Base-by-base conservation (phyloP, 2,113 vertebrate species). In the Thalassarche chlororhynchos region DNA sequence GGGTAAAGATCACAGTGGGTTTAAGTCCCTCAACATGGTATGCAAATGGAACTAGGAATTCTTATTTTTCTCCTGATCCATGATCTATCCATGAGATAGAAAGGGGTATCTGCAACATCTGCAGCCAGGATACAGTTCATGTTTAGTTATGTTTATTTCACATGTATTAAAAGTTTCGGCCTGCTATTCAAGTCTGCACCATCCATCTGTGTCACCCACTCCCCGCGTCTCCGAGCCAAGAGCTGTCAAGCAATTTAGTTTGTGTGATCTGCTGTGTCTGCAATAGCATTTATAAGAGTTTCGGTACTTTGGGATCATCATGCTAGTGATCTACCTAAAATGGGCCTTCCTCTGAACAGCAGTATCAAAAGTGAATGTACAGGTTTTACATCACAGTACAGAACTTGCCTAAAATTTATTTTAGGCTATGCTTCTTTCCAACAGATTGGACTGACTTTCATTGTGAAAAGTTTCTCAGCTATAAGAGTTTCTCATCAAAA, bases 71-170 rank as follows among this genome's bases (percentile, higher is more conserved):
- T 85, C 36, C 40, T 61, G 6, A 84, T 49, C 38, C 38, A 38
- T 38, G 38, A 38, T 38, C 38, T 38, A 38, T 38, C 38, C 12
- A 19, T 0, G 1, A 77, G 25, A 83, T 0, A 46, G 34, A 55
- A 88, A 72, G 24, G 29, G 5, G 3, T 57, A 74, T 17, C 49
- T 60, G 26, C 42, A 83, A 4, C 9, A 93, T 25, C 32, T 70
- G 31, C 77, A 76, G 54, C 36, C 54, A 90, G 26, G 31, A 36
- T 34, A 78, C 2, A 64, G 38, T n/a, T 74, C 61, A 65, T 28
- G 6, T 47, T 86, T 61, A 72, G 21, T 51, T 58, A 57, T 2
- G 6, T 40, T 79, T 90, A 84, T 21, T 87, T 72, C 44, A 83
- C 4, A n/a, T 5, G 3, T 47, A 83, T 31, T 66, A 15, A 84